Evolutionary conservation across 1,140 invertebrate genomes (phyloP), one percentile per base, ranked within the genome.

Genomic region (Atta colombica): DNA sequence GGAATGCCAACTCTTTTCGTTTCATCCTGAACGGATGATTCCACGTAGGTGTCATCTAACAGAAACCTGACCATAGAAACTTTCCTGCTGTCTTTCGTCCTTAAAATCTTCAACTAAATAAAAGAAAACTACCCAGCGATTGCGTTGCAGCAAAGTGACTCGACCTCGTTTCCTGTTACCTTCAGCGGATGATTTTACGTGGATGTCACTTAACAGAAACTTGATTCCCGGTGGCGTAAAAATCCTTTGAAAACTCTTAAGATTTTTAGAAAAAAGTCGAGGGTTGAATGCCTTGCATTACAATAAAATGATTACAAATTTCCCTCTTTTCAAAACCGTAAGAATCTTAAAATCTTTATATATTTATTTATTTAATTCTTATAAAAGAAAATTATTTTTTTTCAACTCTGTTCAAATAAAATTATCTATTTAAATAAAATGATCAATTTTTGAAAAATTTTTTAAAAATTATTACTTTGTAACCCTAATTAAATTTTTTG

Each of bases 141-240:
- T 84, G 55, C 80, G 25, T 82, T 82, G 80, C 80, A 75, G 80
- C 80, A 74, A 84, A 72, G 69, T 75, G 80, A 84, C 53, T 72
- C 80, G 80, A 75, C 18, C 80, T 84, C 80, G 80, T 74, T 84
- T 84, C 80, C 69, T 84, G 31, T 84, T 84, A 84, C 80, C 69
- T 84, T 75, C 80, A 61, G 39, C 69, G 55, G 69, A 75, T 72
- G 66, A 80, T 69, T 80, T 31, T 55, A 55, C 49, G 49, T 53
- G 63, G 49, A 55, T 84, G 69, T 84, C 80, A 84, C 80, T 82
- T 82, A 74, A 72, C 80, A 69, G 69, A 84, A 82, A 84, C 69
- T 75, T 74, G 80, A 84, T 84, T 58, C 49, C 31, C 63, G 39
- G 28, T 39, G 39, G 80, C 55, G 55, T 39, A 72, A 84, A 75